A percentile compares a stretch with the other conserved stretches of the same genome.
phyloP scores from a whole-genome alignment of 2,888 invertebrate genomes.

The Polydrusus tereticollis region DNA sequence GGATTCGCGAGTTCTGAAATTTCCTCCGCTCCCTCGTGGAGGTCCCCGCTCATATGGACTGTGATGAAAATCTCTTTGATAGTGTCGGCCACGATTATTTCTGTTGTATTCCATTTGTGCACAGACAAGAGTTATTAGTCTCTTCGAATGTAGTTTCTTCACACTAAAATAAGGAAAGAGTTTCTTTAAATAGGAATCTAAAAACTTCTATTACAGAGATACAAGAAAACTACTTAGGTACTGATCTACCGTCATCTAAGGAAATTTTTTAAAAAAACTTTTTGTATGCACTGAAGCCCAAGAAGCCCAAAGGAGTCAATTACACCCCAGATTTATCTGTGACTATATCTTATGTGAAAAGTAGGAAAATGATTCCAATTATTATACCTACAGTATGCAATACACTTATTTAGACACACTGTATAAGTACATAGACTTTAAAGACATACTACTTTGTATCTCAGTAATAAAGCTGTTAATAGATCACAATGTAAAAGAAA shows the following conservation, averaged over 20 bases:
- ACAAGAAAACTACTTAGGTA: not conserved
- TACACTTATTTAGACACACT: too few species aligned
- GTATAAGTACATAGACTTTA: not conserved
- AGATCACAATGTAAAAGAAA: not conserved
- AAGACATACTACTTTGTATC: not conserved
- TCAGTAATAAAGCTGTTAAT: not conserved
- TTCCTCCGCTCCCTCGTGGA: not conserved
- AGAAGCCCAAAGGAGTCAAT: not conserved
- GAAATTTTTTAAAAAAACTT: not conserved
- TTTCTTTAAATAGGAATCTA: not conserved
- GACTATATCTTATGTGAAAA: too few species aligned
- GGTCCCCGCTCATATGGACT: conserved; percentile 28
- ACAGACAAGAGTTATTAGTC: not conserved
- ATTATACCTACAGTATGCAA: too few species aligned
- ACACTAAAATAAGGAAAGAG: conserved; percentile 21
- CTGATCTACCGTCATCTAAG: not conserved
- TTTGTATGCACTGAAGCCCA: not conserved
- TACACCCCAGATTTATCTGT: too few species aligned
- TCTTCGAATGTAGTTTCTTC: not conserved
- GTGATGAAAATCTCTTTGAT: conserved; percentile 12
- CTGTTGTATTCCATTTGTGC: conserved; percentile 36
- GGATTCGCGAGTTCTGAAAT: not conserved
- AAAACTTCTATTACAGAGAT: conserved; percentile 5
- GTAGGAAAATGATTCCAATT: too few species aligned
- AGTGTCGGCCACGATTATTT: not conserved